phyloP scores from a whole-genome alignment of 1,140 invertebrate genomes.

The Limonius californicus region DNA sequence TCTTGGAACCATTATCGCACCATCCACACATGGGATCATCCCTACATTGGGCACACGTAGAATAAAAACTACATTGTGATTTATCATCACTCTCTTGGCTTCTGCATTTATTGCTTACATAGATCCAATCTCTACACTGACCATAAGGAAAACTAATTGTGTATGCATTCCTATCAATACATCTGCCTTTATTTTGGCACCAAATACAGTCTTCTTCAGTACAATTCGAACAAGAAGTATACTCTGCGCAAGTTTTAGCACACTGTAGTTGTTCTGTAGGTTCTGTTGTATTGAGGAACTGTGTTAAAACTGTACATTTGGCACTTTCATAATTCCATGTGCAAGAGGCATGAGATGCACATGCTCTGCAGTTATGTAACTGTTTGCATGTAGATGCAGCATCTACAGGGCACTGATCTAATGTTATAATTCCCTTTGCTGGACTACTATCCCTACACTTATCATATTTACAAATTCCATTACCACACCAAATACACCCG shows the following conservation, averaged over 20 bases:
- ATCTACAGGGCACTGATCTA: slow-evolving; percentile 64
- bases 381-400: slow-evolving; percentile 63
- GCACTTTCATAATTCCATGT: slow-evolving; percentile 49
- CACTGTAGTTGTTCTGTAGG: slow-evolving; percentile 52
- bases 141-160: slow-evolving; percentile 94
- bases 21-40: slow-evolving; percentile 93
- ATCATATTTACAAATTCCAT: slow-evolving; percentile 44
- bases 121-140: slow-evolving; percentile 95
- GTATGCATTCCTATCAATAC: slow-evolving; percentile 88
- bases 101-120: slow-evolving; percentile 60
- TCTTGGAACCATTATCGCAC: slow-evolving; percentile 86
- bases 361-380: slow-evolving; percentile 80
- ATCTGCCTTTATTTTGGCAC: slow-evolving; percentile 87
- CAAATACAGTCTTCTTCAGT: slow-evolving; percentile 88
- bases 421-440: slow-evolving; percentile 47
- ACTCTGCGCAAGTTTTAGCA: slow-evolving; percentile 71
- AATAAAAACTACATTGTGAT: slow-evolving; percentile 53
- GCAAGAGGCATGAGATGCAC: slow-evolving; percentile 61
- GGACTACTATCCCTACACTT: slow-evolving; percentile 50
- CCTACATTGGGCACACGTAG: slow-evolving; percentile 78
- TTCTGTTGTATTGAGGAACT: slow-evolving; percentile 42
- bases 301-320: slow-evolving; percentile 47
- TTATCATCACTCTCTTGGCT: slow-evolving; percentile 34
- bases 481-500: slow-evolving; percentile 76
- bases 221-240: slow-evolving; percentile 82